Evolutionary conservation across 2,888 invertebrate species (phyloP), one percentile per base, ranked within the genome.

Genomic region (Oscheius onirici): DNA sequence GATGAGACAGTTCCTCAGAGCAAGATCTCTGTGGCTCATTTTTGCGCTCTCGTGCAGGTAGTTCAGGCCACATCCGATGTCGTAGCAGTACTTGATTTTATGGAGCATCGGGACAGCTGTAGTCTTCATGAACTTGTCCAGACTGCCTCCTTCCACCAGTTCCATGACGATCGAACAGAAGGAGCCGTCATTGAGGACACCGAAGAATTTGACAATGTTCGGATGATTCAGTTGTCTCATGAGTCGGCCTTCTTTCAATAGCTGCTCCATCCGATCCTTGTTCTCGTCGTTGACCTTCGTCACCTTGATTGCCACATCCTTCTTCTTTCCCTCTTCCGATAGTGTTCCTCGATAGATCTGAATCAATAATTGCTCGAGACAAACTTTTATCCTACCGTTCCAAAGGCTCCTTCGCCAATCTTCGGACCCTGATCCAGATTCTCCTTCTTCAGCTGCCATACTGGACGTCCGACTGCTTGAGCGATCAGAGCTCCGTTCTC

Each of bases 201-300:
- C 63, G 44, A 26, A 28, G 49, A 63, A 63, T 3, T 24, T 24
- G 8, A 63, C 63, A 17, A 63, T 43, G 24, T 63, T 63, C 24
- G 28, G n/a, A n/a, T 63, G 63, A 8, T 24, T 2, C 5, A 63
- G 49, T 44, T 49, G 63, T 22, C 63, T 44, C 63, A 63, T 63
- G 24, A 63, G 28, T 13, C 46, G 10, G 22, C 46, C 63, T 20
- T 46, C 63, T n/a, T 10, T 6, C 44, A 49, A 28, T 22, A 63
- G 20, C n/a, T 44, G 43, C n/a, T 46, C n/a, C 49, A 22, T 63
- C 22, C 22, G 20, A 15, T 41, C 28, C 13, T 57, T 58, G 58
- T 58, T 58, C 58, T 58, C 41, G 11, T 58, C 58, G 17, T 17
- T 26, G 13, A 58, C 41, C 40, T 58, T 58, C n/a, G 40, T 58